These are phyloP conservation scores for Barypeithes pellucidus DNA, from an alignment of 2,888 invertebrate genomes.

Conservation along the genomic window DNA sequence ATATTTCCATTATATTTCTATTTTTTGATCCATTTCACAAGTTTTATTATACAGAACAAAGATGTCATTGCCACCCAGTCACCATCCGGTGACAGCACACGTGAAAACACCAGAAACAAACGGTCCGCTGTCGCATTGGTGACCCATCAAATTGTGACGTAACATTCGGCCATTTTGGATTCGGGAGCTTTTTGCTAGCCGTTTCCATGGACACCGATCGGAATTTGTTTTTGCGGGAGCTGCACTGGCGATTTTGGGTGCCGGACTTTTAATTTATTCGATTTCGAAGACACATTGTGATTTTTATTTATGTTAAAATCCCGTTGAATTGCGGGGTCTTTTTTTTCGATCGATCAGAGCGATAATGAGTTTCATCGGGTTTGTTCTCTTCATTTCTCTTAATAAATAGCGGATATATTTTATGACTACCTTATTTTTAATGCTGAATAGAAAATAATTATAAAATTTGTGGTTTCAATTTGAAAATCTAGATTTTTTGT, in stretches of 20 bases:
- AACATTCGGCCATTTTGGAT: constrained; percentile 35
- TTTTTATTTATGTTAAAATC: constrained; percentile 26
- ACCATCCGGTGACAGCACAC: constrained; percentile 5
- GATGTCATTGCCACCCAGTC: not conserved
- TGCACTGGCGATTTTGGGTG: constrained; percentile 24
- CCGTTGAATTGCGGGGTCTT: constrained; percentile 7
- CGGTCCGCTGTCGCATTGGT: constrained; percentile 6
- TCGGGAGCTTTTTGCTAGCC: constrained; percentile 22
- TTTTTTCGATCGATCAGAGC: not conserved
- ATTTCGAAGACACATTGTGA: constrained; percentile 13
- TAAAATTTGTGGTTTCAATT: no score
- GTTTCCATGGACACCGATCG: constrained; percentile 14
- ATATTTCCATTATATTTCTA: not conserved
- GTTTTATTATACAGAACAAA: not conserved
- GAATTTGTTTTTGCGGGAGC: constrained; percentile 28
- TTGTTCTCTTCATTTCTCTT: no score
- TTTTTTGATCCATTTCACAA: not conserved
- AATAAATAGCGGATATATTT: no score
- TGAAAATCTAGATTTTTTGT: no score
- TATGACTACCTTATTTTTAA: no score
- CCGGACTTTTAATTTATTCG: constrained; percentile 34
- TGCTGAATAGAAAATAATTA: no score
- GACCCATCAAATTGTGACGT: constrained; percentile 17
- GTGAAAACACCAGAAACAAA: constrained; percentile 7
- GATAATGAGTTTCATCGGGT: constrained; percentile 14